Evolutionary conservation across 2,797 vertebrate species (phyloP).

Genomic region (Pelodytes ibericus): DNA sequence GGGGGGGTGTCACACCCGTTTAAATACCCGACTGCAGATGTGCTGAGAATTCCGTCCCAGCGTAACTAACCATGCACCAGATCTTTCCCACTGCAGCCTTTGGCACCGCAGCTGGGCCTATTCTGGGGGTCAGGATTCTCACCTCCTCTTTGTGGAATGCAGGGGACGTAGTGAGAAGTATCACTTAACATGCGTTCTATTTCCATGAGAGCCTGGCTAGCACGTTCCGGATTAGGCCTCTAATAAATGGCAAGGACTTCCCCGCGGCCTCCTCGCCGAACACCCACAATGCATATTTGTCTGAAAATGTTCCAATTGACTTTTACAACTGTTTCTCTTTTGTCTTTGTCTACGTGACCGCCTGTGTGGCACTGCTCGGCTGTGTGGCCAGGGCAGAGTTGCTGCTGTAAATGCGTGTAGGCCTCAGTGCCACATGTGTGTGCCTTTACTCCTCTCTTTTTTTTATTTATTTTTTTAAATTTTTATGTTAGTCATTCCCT

Average conservation of each 20-base stretch:
- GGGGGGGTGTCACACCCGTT: slow-evolving; percentile 10
- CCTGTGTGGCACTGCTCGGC: not conserved
- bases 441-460: not conserved
- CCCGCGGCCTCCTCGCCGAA: slow-evolving; percentile 45
- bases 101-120: slow-evolving; percentile 56
- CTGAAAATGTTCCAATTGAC: slow-evolving; percentile 18
- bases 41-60: slow-evolving; percentile 20
- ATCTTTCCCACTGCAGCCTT: slow-evolving; percentile 45
- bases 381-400: not conserved
- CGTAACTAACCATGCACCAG: slow-evolving; percentile 22
- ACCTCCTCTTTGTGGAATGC: slow-evolving; percentile 66
- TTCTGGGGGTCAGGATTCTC: slow-evolving; percentile 67
- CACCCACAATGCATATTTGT: slow-evolving; percentile 48
- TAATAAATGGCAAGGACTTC: slow-evolving; percentile 65
- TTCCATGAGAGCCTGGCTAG: slow-evolving; percentile 70
- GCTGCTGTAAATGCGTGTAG: slow-evolving; percentile 14
- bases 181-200: slow-evolving; percentile 69
- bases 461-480: not conserved
- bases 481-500: not conserved
- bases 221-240: slow-evolving; percentile 64
- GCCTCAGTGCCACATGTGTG: not conserved
- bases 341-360: slow-evolving; percentile 17
- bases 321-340: slow-evolving; percentile 50
- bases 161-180: slow-evolving; percentile 68
- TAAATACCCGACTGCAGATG: slow-evolving; percentile 41